Evolutionary conservation across 2,888 invertebrate genomes (phyloP).

Genomic region (Eupithecia vulgata): DNA sequence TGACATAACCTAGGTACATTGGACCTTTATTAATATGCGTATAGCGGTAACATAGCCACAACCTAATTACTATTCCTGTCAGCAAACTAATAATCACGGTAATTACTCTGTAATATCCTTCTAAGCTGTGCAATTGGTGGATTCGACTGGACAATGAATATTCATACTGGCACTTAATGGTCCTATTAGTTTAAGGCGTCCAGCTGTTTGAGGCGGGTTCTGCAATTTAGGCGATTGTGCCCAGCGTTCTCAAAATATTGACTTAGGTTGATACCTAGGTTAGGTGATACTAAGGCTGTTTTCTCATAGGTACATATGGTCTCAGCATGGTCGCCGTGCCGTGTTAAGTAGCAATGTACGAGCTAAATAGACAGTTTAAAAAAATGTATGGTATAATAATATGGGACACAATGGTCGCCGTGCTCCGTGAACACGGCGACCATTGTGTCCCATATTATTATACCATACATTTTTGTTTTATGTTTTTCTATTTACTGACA

Average conservation of each 20-base stretch:
- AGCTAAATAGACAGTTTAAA: too few relatives aligned
- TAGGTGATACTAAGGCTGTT: too few relatives aligned
- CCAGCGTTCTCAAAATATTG: background rate
- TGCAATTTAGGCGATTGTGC: slow-evolving; percentile 18
- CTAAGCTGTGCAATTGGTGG: slow-evolving; percentile 43
- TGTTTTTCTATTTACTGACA: too few relatives aligned
- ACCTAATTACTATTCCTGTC: slow-evolving; percentile 41
- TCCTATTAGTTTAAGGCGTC: slow-evolving; percentile 52
- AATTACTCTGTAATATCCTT: slow-evolving; percentile 47
- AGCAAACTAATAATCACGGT: slow-evolving; percentile 46
- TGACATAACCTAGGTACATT: slow-evolving; percentile 8
- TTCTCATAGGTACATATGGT: too few relatives aligned
- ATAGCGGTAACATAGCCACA: slow-evolving; percentile 22
- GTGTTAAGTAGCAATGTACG: too few relatives aligned
- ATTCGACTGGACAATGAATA: slow-evolving; percentile 48
- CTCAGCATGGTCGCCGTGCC: too few relatives aligned
- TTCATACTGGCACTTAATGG: slow-evolving; percentile 48
- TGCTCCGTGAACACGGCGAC: too few relatives aligned
- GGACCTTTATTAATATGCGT: slow-evolving; percentile 14
- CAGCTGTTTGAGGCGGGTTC: slow-evolving; percentile 45
- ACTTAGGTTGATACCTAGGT: background rate
- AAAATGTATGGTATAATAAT: too few relatives aligned
- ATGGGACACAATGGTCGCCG: too few relatives aligned
- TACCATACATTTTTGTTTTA: too few relatives aligned
- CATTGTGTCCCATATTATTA: too few relatives aligned